Percentiles rank a stretch among this genome's conserved stretches.
Evolutionary conservation across 30 jellyfish, hydroid and myxozoan genomes (phyloP).

Genomic region (Kudoa iwatai): DNA sequence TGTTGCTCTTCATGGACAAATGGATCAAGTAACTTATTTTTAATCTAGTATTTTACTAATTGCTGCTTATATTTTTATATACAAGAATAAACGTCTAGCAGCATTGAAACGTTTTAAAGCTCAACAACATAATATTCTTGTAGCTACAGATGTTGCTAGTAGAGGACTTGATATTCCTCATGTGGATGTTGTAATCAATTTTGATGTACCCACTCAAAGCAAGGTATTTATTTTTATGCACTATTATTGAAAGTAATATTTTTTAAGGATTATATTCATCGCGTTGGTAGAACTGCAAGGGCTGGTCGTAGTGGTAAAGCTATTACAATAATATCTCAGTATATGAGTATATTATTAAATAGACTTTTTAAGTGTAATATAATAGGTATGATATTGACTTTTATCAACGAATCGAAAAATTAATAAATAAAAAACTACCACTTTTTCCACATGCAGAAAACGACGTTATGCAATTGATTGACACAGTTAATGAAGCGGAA

Average conservation of each 20-base stretch:
- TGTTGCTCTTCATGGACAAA: constrained; percentile 73
- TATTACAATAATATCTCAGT: constrained; percentile 61
- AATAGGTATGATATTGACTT: constrained; percentile 54
- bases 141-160: constrained; percentile 90
- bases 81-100: constrained; percentile 66
- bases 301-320: constrained; percentile 88
- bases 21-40: constrained; percentile 30
- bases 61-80: too few species aligned
- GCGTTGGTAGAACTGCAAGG: constrained; percentile 93
- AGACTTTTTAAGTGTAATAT: background rate
- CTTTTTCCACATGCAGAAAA: constrained; percentile 37
- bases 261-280: constrained; percentile 47
- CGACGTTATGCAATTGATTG: constrained; percentile 63
- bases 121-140: constrained; percentile 19
- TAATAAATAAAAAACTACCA: constrained; percentile 57
- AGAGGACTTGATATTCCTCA: constrained; percentile 93
- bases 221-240: constrained; percentile 8
- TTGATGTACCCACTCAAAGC: constrained; percentile 82
- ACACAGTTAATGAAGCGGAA: constrained; percentile 80
- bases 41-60: background rate
- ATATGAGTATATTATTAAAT: constrained; percentile 3
- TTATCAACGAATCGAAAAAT: constrained; percentile 64
- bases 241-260: background rate
- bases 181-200: constrained; percentile 50
- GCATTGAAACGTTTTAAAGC: constrained; percentile 61